Evolutionary conservation across 2,888 invertebrate genomes (phyloP), one percentile per base, ranked within the genome.

Genomic region (Spodoptera exigua): DNA sequence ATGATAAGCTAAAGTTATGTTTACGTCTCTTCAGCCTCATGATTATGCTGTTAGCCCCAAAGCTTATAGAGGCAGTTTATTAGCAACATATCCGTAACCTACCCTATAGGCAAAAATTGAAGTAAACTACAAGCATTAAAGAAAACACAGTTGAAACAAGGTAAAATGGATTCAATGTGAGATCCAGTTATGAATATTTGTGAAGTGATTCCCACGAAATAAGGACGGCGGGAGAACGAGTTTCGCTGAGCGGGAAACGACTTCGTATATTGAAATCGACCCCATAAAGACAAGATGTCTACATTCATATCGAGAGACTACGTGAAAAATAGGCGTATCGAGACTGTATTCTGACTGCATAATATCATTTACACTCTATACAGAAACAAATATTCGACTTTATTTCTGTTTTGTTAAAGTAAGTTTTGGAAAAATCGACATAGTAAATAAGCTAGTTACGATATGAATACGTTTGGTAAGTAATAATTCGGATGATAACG

Each of bases 211-310:
- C 63, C 34, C 64, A 61, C 60, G 78, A 79, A 83, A 79, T 78
- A 82, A 82, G 78, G 71, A 73, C 17, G 73, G 61, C 70, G 77
- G 72, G 73, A 79, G 82, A 85, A 76, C 58, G 75, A 75, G 70
- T 64, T 67, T 77, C 76, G 74, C 71, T 56, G 75, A 70, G 72
- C 74, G 76, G 78, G 78, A 80, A 87, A 87, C 82, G 75, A 71
- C 60, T 45, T 56, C 70, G 72, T 79, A 85, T 87, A 89, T 89
- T 88, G 88, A 81, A 85, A 80, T 70, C 71, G 71, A 79, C 79
- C 64, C 52, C 86, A 81, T 89, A 89, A 90, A 88, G 73, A 79
- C 89, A 89, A 90, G 84, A 89, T 89, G 89, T 85, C 86, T 84
- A 85, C 87, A 74, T 81, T 82, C 81, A 81, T 87, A 86, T 84